Evolutionary conservation across 2,888 invertebrate species (phyloP).

Genomic region (Heliconius ethilla): DNA sequence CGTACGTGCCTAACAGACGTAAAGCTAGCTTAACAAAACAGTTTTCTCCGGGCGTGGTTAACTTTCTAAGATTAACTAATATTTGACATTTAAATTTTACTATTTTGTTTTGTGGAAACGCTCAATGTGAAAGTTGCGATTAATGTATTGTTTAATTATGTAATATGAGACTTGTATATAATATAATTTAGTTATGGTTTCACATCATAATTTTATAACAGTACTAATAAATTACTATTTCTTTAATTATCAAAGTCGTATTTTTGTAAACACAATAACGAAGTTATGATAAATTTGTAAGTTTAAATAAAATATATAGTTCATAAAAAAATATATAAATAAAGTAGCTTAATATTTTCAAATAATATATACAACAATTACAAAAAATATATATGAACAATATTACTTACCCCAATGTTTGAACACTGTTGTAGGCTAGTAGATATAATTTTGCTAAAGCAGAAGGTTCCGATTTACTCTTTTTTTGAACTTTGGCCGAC

Average conservation of each 20-base stretch:
- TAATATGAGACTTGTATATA: neutral
- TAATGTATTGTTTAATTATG: neutral
- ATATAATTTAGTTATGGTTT: neutral
- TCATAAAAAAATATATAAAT: neutral
- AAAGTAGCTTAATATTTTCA: neutral
- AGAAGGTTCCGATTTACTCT: slow-evolving; percentile 73
- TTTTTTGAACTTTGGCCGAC: slow-evolving; percentile 55
- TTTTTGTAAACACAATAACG: neutral
- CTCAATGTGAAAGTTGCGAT: slow-evolving; percentile 5
- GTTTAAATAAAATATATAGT: neutral
- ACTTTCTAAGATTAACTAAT: slow-evolving; percentile 32
- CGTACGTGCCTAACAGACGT: neutral
- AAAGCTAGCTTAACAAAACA: neutral
- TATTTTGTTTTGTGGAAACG: slow-evolving; percentile 6
- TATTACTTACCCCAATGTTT: slow-evolving; percentile 86
- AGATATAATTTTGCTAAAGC: slow-evolving; percentile 84
- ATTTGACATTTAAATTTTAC: slow-evolving; percentile 7
- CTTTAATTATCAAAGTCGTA: neutral
- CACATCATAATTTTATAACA: no score
- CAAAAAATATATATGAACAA: neutral
- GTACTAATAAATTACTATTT: neutral
- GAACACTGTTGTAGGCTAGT: slow-evolving; percentile 86
- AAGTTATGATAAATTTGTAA: neutral
- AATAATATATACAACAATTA: neutral
- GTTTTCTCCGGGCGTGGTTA: slow-evolving; percentile 34